Conservation (phyloP, 2,888 invertebrate species). For the Caenorhabditis sp. region DNA sequence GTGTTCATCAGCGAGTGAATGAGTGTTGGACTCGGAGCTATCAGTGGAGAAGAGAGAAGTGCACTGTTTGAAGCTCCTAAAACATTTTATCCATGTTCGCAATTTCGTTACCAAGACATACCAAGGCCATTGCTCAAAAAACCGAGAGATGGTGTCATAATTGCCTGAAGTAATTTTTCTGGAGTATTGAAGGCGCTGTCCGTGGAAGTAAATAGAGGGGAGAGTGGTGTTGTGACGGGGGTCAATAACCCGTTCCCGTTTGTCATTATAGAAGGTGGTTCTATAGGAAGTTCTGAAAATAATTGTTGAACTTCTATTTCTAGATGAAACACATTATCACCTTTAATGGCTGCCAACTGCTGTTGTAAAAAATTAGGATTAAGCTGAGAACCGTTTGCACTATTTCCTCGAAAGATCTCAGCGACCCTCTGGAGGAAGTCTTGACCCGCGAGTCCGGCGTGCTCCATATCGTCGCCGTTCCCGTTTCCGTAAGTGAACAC, state of each 20-base stretch:
- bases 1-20: slow-evolving; percentile 58
- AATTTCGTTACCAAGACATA: not conserved
- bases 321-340: slow-evolving; percentile 6
- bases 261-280: slow-evolving; percentile 30
- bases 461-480: slow-evolving; percentile 64
- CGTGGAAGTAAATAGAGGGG: slow-evolving; percentile 45
- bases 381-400: slow-evolving; percentile 16
- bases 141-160: slow-evolving; percentile 50
- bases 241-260: slow-evolving; percentile 57
- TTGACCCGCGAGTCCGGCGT: slow-evolving; percentile 35
- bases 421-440: slow-evolving; percentile 59
- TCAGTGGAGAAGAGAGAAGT: slow-evolving; percentile 51
- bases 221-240: slow-evolving; percentile 32
- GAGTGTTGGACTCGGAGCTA: slow-evolving; percentile 57
- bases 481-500: slow-evolving; percentile 60
- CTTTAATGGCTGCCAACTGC: slow-evolving; percentile 44
- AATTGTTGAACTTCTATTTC: not conserved
- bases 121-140: slow-evolving; percentile 47
- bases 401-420: slow-evolving; percentile 38
- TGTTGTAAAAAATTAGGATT: slow-evolving; percentile 46
- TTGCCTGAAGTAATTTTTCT: slow-evolving; percentile 55
- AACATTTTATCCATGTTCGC: not conserved
- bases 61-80: slow-evolving; percentile 43
- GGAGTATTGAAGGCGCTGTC: slow-evolving; percentile 33
- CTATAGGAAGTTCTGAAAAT: slow-evolving; percentile 42